Evolutionary conservation across 2,888 invertebrate genomes (phyloP).

Genomic region (Orchestes rusci): DNA sequence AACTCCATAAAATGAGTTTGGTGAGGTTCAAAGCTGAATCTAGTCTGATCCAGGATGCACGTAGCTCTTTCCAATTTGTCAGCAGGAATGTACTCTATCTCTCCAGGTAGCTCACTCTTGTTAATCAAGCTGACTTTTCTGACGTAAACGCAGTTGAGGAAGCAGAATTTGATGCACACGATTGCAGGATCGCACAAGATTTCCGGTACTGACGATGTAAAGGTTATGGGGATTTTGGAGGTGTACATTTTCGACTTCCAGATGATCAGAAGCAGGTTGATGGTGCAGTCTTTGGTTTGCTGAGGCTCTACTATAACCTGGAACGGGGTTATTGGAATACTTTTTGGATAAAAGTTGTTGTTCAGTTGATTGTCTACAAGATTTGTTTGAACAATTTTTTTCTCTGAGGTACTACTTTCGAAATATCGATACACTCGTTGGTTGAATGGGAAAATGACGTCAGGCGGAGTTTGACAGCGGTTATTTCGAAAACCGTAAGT

Average conservation of each 20-base stretch:
- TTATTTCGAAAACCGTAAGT: no score
- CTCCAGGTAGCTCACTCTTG: conserved; percentile 46
- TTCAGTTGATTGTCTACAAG: no score
- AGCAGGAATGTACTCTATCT: no score
- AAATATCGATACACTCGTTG: background rate
- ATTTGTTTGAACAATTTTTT: no score
- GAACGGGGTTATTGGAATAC: no score
- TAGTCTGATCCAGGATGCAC: conserved; percentile 3
- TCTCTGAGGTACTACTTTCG: no score
- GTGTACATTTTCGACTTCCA: conserved; percentile 53
- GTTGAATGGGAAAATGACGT: no score
- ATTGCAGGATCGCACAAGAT: conserved; percentile 47
- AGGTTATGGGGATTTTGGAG: conserved; percentile 48
- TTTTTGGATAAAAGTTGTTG: no score
- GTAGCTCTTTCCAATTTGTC: no score
- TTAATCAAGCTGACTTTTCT: conserved; percentile 47
- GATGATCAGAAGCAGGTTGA: conserved; percentile 48
- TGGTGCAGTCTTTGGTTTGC: conserved; percentile 36
- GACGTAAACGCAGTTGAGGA: conserved; percentile 50
- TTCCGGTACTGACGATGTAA: conserved; percentile 47
- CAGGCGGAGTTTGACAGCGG: no score
- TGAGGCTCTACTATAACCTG: no score
- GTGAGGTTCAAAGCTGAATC: conserved; percentile 5
- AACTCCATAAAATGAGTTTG: conserved; percentile 21
- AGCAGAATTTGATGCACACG: conserved; percentile 52